Conservation (phyloP, 2,113 vertebrate species). For the Ascaphus truei region DNA sequence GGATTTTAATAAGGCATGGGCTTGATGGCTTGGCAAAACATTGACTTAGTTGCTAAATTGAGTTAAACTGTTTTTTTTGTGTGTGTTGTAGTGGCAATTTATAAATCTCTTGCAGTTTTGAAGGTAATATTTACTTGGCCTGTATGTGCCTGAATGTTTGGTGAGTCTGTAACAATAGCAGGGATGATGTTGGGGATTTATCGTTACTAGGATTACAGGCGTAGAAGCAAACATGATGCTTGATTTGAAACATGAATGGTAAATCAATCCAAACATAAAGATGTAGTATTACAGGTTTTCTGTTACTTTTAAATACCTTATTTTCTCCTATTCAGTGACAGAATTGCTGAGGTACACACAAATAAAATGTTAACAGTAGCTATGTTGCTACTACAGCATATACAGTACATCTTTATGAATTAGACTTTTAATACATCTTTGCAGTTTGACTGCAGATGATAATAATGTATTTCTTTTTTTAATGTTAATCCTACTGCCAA, state of each 20-base stretch:
- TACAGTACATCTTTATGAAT: not conserved
- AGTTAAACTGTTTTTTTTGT: constrained; percentile 46
- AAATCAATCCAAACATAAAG: constrained; percentile 39
- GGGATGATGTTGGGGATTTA: constrained; percentile 10
- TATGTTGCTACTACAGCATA: not conserved
- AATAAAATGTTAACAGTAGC: constrained; percentile 10
- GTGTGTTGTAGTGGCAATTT: constrained; percentile 37
- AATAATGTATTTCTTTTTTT: not conserved
- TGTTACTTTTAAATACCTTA: constrained; percentile 3
- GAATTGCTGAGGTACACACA: not conserved
- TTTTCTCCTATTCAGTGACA: constrained; percentile 9
- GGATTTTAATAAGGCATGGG: constrained; percentile 57
- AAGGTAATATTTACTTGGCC: constrained; percentile 2
- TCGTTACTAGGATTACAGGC: constrained; percentile 19
- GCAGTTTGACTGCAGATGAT: not conserved
- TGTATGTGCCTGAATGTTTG: constrained; percentile 26
- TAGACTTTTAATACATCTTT: not conserved
- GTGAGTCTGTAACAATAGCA: constrained; percentile 19
- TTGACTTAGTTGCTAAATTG: constrained; percentile 46
- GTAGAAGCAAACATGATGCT: constrained; percentile 33
- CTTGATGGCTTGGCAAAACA: constrained; percentile 51
- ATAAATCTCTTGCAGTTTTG: constrained; percentile 27
- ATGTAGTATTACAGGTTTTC: not conserved
- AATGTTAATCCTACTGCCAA: too few species aligned
- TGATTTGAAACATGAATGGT: constrained; percentile 36